These are phyloP conservation scores for Polymixis lichenea DNA, from an alignment of 2,888 invertebrate genomes.

Conservation along the genomic window DNA sequence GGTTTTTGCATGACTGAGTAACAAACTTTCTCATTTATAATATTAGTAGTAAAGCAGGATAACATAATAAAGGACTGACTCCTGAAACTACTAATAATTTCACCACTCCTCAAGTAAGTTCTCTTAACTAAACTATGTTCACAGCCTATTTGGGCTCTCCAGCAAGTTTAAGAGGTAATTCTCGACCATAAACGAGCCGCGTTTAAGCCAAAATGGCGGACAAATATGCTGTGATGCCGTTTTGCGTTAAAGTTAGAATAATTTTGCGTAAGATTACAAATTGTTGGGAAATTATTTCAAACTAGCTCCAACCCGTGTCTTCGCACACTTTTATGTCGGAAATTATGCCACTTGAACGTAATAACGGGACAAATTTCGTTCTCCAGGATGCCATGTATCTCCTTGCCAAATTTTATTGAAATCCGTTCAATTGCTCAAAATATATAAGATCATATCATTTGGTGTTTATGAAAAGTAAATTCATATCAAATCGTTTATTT, in stretches of 20 bases:
- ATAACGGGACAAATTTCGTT: too few relatives aligned
- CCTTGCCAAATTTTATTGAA: too few relatives aligned
- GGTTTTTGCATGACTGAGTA: too few relatives aligned
- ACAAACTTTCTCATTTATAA: too few relatives aligned
- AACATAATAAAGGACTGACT: background rate
- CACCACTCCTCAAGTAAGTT: slow-evolving; percentile 8
- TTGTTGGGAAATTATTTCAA: background rate
- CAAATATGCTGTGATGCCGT: slow-evolving; percentile 2
- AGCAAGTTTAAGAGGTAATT: slow-evolving; percentile 30
- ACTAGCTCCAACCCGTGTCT: too few relatives aligned
- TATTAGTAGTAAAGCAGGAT: background rate
- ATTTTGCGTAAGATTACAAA: slow-evolving; percentile 30
- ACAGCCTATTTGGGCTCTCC: slow-evolving; percentile 4
- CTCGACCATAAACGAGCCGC: background rate
- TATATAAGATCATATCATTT: too few relatives aligned
- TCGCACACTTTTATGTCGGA: too few relatives aligned
- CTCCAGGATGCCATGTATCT: too few relatives aligned
- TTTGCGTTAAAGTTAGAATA: background rate
- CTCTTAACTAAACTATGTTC: slow-evolving; percentile 22
- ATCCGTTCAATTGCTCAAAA: too few relatives aligned
- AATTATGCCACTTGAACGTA: too few relatives aligned
- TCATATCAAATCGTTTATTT: too few relatives aligned
- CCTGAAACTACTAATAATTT: slow-evolving; percentile 20
- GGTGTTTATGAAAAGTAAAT: too few relatives aligned
- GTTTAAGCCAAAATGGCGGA: slow-evolving; percentile 30